Evolutionary conservation across 1,140 invertebrate genomes (phyloP), one percentile per base, ranked within the genome.

Genomic region (Dinoponera quadriceps): DNA sequence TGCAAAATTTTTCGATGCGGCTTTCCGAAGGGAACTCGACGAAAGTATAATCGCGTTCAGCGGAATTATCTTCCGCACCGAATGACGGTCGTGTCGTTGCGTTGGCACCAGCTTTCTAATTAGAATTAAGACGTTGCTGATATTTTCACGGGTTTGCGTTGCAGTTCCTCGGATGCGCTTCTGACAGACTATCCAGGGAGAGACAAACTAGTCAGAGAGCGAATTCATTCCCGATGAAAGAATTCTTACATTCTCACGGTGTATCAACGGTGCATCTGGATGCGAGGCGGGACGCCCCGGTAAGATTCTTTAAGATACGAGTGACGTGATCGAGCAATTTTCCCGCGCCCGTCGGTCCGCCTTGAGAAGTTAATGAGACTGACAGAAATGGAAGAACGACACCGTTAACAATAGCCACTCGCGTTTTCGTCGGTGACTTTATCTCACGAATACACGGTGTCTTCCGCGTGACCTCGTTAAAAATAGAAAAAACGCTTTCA

Each of bases 191-290:
- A n/a, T n/a, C n/a, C n/a, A n/a, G n/a, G n/a, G n/a, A n/a, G n/a
- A n/a, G n/a, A 78, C 96, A 96, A 62, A 95, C 95, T 83, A 96
- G 95, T 86, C 96, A 96, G 85, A 95, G 97, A 85, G 96, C 97
- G 18, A 97, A 97, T 91, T 95, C 97, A 14, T 97, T 98, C 94
- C 97, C 97, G 16, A 97, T 98, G 97, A 97, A 97, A 90, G 97
- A 98, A n/a, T n/a, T n/a, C 91, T 95, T 98, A 94, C 94, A 96
- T 92, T 89, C 91, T 57, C 91, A 93, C 44, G 89, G 90, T n/a
- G n/a, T n/a, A 69, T 94, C 96, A 77, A 95, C 96, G 94, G 93
- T 95, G 93, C 96, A 96, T 91, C 93, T 95, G 84, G 97, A 97
- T 89, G 94, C 96, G 72, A 96, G 95, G 90, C 94, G 95, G 85